Conservation (phyloP, 1,140 invertebrate genomes). For the Linepithema humile region DNA sequence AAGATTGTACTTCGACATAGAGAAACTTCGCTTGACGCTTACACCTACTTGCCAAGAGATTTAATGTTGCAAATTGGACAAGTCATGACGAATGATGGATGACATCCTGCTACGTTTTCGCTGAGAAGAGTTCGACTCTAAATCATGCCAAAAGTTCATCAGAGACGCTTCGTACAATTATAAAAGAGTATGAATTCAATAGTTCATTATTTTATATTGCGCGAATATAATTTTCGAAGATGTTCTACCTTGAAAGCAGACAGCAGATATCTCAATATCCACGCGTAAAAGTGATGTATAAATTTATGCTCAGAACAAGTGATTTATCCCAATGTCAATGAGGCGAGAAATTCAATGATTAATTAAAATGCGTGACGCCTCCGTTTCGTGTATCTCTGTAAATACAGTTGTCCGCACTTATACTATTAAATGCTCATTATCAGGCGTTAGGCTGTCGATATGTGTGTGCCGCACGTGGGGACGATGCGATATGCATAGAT, state of each 20-base stretch:
- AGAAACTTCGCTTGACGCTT: not conserved
- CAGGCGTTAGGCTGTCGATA: constrained; percentile 3
- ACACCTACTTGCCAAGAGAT: not conserved
- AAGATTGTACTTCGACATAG: not conserved
- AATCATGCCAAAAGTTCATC: not conserved
- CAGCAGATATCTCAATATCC: not conserved
- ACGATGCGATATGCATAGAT: constrained; percentile 30
- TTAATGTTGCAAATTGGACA: not conserved
- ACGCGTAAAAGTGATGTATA: not conserved
- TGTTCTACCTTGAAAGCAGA: not conserved
- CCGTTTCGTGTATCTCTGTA: not conserved
- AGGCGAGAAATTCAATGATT: not conserved
- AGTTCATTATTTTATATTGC: not conserved
- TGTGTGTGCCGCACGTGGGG: constrained; percentile 23
- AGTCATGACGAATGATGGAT: constrained; percentile 13
- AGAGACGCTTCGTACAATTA: not conserved
- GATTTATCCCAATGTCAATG: not conserved
- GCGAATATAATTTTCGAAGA: not conserved
- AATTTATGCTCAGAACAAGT: not conserved
- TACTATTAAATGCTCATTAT: constrained; percentile 14
- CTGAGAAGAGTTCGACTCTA: constrained; percentile 4
- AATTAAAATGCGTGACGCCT: not conserved
- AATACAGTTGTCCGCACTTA: not conserved
- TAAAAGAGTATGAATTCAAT: not conserved
- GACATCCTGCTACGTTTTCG: not conserved